Evolutionary conservation across 1,140 invertebrate genomes (phyloP).

Genomic region (Wiebesia pumilae): DNA sequence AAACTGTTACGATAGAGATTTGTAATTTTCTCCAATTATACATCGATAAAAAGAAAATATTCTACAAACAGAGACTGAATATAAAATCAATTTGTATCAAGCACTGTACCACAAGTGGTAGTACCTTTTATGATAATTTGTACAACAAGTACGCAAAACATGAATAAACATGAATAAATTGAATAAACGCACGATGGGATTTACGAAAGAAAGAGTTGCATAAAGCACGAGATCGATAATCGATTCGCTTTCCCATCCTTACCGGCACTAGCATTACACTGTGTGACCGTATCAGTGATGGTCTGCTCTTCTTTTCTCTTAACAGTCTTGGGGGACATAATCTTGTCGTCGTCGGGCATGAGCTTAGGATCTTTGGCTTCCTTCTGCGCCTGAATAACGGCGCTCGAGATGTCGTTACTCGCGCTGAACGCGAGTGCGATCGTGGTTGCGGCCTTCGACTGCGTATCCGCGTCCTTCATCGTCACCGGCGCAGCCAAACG

Average conservation of each 20-base stretch:
- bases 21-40: neutral
- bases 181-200: neutral
- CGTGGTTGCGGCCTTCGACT: conserved; percentile 57
- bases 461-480: conserved; percentile 62
- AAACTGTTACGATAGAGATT: neutral
- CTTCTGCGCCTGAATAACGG: conserved; percentile 61
- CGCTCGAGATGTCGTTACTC: conserved; percentile 58
- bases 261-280: conserved; percentile 67
- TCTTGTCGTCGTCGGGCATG: conserved; percentile 60
- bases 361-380: conserved; percentile 60
- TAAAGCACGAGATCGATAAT: conserved; percentile 5
- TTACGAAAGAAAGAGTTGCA: neutral
- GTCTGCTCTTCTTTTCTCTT: conserved; percentile 70
- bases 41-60: neutral
- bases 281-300: conserved; percentile 58
- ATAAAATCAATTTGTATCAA: neutral
- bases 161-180: neutral
- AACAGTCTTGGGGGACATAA: conserved; percentile 65
- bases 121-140: neutral
- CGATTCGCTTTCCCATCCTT: conserved; percentile 53
- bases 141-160: neutral
- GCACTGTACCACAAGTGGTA: neutral
- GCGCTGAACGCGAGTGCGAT: conserved; percentile 68
- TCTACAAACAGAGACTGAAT: neutral
- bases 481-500: conserved; percentile 60